A percentile compares a stretch with the other conserved stretches of the same genome.
Conservation (phyloP, 2,113 vertebrate genomes). For the Engraulis encrasicolus region DNA sequence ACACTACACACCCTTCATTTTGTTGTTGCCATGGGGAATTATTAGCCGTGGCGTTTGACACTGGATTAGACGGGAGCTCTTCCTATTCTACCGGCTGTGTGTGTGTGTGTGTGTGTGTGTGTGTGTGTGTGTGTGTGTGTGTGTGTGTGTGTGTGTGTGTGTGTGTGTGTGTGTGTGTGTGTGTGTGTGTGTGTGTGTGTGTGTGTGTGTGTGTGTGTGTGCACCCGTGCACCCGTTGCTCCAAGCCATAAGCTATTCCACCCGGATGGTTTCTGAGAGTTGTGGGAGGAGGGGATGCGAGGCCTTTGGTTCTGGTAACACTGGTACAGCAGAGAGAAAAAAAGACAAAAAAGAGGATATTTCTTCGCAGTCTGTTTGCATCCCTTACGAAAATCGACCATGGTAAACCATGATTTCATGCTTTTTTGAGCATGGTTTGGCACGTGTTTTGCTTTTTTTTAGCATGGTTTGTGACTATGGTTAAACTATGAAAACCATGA, state of each 20-base stretch:
- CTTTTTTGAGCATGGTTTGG: too few species aligned
- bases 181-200: too few species aligned
- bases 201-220: background rate
- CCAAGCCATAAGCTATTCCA: background rate
- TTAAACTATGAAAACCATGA: too few species aligned
- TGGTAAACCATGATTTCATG: too few species aligned
- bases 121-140: too few species aligned
- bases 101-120: background rate
- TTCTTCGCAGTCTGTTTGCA: too few species aligned
- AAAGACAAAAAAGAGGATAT: too few species aligned
- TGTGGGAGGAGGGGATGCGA: background rate
- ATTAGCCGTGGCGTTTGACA: conserved; percentile 12
- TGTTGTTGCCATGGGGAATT: conserved; percentile 7
- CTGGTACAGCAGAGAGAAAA: background rate
- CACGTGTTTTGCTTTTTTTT: too few species aligned
- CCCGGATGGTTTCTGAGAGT: background rate
- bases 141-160: too few species aligned
- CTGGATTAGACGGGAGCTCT: background rate
- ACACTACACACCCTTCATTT: background rate
- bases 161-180: too few species aligned
- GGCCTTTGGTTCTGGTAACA: background rate
- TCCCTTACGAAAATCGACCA: too few species aligned
- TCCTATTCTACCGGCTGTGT: background rate
- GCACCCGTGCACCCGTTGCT: background rate
- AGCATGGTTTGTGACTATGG: too few species aligned